These are phyloP conservation scores for Acleris laterana DNA, from an alignment of 2,888 invertebrate species.

Conservation along the genomic window DNA sequence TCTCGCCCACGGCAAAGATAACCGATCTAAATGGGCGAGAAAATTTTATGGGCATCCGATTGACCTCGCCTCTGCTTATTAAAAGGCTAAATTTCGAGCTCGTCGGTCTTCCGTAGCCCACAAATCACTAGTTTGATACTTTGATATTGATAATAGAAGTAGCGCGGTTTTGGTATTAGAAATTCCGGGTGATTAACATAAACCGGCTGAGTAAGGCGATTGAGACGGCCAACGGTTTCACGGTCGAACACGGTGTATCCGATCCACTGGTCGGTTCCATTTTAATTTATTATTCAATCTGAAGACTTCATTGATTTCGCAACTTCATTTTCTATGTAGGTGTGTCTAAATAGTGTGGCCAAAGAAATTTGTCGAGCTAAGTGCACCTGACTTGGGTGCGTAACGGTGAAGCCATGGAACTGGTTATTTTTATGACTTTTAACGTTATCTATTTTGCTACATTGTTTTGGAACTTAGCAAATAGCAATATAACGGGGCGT, in stretches of 20 bases:
- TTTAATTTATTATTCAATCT: conserved; percentile 33
- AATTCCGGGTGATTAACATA: conserved; percentile 66
- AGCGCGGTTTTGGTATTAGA: conserved; percentile 54
- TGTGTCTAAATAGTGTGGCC: conserved; percentile 22
- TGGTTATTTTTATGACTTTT: too few species aligned
- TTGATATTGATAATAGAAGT: conserved; percentile 49
- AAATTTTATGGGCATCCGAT: conserved; percentile 60
- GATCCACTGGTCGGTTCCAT: conserved; percentile 20
- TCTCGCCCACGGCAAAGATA: conserved; percentile 55
- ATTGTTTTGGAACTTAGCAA: too few species aligned
- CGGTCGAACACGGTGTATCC: conserved; percentile 35
- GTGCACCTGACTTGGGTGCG: conserved; percentile 21
- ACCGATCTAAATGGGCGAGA: conserved; percentile 53
- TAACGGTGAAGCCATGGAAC: not conserved
- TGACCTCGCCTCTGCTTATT: conserved; percentile 59
- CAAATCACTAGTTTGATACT: conserved; percentile 55
- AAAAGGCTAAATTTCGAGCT: conserved; percentile 50
- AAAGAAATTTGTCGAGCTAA: conserved; percentile 51
- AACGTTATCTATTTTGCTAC: too few species aligned
- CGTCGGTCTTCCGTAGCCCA: conserved; percentile 66
- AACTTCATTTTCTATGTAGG: conserved; percentile 15
- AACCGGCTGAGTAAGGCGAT: conserved; percentile 57
- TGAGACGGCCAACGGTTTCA: conserved; percentile 54
- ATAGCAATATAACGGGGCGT: too few species aligned
- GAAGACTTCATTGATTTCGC: conserved; percentile 34